Evolutionary conservation across 2,888 invertebrate species (phyloP).

Genomic region (Epinotia brunnichana): DNA sequence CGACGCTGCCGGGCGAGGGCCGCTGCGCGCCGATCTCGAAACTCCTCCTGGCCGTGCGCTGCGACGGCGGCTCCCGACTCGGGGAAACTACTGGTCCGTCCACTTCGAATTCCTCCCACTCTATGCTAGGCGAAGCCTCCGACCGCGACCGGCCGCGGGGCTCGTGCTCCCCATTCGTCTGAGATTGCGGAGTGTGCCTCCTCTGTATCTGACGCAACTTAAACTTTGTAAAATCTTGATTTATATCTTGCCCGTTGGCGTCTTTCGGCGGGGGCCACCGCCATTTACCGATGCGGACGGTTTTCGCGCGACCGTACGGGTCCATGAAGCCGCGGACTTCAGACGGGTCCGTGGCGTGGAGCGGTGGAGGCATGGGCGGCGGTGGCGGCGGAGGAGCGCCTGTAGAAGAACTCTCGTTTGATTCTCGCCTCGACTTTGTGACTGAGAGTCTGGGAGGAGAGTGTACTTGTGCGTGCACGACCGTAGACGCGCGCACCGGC

Average conservation of each 20-base stretch:
- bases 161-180: constrained; percentile 75
- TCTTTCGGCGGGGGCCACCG: constrained; percentile 95
- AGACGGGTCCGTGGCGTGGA: constrained; percentile 91
- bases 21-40: constrained; percentile 92
- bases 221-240: constrained; percentile 93
- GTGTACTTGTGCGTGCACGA: constrained; percentile 82
- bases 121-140: constrained; percentile 84
- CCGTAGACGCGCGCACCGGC: constrained; percentile 72
- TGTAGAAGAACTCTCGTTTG: constrained; percentile 70
- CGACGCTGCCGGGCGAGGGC: constrained; percentile 93
- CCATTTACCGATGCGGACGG: constrained; percentile 97
- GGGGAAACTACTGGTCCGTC: constrained; percentile 77
- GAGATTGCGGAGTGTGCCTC: constrained; percentile 90
- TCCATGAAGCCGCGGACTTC: constrained; percentile 93
- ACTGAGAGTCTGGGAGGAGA: constrained; percentile 76
- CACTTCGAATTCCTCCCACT: constrained; percentile 94
- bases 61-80: constrained; percentile 73
- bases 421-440: constrained; percentile 66
- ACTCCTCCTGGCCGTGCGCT: constrained; percentile 82
- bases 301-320: constrained; percentile 96
- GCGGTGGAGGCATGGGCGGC: constrained; percentile 94
- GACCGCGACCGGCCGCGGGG: constrained; percentile 75
- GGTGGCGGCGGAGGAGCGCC: constrained; percentile 90
- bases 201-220: constrained; percentile 92
- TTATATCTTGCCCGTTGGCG: constrained; percentile 86